phyloP scores from a whole-genome alignment of 2,888 invertebrate species.

The Cosmia pyralina region DNA sequence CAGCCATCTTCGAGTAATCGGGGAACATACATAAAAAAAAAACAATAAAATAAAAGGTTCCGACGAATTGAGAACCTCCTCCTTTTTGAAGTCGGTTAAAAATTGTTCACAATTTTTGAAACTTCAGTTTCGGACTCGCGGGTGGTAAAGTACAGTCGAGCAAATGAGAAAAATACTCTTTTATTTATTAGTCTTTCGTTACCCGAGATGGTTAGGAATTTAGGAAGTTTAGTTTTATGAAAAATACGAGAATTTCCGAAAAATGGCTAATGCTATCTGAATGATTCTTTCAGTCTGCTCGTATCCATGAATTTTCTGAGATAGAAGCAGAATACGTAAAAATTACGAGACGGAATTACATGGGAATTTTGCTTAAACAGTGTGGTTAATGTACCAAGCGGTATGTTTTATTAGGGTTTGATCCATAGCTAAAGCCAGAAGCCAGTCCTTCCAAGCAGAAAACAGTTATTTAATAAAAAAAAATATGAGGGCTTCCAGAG shows the following conservation, averaged over 20 bases:
- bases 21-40: too few relatives aligned
- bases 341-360: background rate
- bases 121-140: too few relatives aligned
- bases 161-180: too few relatives aligned
- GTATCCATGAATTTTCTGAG: background rate
- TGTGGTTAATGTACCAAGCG: constrained; percentile 39
- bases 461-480: constrained; percentile 20
- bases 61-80: too few relatives aligned
- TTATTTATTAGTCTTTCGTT: background rate
- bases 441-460: constrained; percentile 13
- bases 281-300: background rate
- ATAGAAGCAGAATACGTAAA: constrained; percentile 7
- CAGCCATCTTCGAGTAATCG: too few relatives aligned
- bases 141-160: too few relatives aligned
- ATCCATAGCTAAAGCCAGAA: constrained; percentile 3
- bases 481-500: constrained; percentile 45
- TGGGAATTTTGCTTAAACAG: background rate
- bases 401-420: constrained; percentile 42
- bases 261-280: background rate
- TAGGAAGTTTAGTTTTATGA: background rate
- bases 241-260: background rate
- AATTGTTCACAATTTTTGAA: too few relatives aligned
- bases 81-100: too few relatives aligned
- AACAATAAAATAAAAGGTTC: too few relatives aligned
- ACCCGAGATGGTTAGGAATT: background rate